Evolutionary conservation across 2,113 vertebrate genomes (phyloP).

Genomic region (Aythya baeri): DNA sequence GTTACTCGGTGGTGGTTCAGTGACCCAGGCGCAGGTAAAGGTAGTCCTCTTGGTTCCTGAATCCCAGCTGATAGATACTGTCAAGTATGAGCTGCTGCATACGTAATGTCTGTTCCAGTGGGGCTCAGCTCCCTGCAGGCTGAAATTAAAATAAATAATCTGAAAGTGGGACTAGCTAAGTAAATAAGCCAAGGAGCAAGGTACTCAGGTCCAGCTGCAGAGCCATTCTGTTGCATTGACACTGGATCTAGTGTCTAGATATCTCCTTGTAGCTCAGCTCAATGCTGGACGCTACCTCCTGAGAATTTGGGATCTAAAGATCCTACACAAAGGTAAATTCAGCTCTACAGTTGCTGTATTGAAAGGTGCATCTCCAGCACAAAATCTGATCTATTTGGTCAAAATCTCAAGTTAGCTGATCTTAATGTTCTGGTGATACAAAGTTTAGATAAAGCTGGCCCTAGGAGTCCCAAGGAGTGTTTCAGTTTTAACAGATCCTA

Average conservation of each 20-base stretch:
- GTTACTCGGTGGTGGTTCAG: background rate
- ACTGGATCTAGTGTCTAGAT: no score
- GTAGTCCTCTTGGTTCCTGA: background rate
- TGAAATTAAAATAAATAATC: slow-evolving; percentile 9
- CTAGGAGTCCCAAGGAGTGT: background rate
- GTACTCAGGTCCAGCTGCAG: no score
- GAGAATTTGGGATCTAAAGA: background rate
- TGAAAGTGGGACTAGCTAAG: background rate
- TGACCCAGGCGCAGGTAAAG: background rate
- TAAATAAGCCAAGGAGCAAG: background rate
- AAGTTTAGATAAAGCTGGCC: background rate
- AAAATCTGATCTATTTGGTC: background rate
- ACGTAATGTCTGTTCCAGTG: background rate
- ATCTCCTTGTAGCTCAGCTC: background rate
- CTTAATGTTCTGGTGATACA: background rate
- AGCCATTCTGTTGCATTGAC: background rate
- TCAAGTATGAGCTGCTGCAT: background rate
- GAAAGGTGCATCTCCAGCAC: background rate
- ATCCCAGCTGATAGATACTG: accelerated
- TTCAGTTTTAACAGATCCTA: background rate
- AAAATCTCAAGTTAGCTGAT: background rate
- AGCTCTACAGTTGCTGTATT: background rate
- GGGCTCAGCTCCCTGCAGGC: background rate
- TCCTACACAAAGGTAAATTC: background rate
- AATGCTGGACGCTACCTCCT: background rate